phyloP scores from a whole-genome alignment of 1,140 invertebrate genomes.

The Aporrectodea caliginosa region DNA sequence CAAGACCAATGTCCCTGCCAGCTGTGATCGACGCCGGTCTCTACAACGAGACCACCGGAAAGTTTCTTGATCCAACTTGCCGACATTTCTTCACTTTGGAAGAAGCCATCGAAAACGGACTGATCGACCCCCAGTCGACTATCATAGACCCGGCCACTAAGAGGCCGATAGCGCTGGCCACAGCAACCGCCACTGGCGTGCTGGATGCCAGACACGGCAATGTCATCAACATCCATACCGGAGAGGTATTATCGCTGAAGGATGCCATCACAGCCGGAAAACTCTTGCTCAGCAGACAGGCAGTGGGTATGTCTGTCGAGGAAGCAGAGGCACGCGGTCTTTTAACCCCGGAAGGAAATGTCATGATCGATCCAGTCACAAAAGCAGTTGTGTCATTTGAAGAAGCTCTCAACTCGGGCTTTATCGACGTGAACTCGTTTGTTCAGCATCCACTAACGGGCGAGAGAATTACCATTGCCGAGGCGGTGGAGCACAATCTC shows the following conservation, averaged over 20 bases:
- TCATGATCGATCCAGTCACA: too few relatives aligned
- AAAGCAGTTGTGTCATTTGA: background rate
- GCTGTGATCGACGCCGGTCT: conserved; percentile 76
- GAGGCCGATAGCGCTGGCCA: conserved; percentile 24
- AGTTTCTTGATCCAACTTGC: conserved; percentile 69
- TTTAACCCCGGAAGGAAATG: too few relatives aligned
- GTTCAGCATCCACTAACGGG: too few relatives aligned
- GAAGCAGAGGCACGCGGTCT: too few relatives aligned
- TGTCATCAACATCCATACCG: conserved; percentile 32
- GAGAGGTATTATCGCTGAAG: conserved; percentile 30
- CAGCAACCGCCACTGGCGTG: conserved; percentile 26
- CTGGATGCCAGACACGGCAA: conserved; percentile 30
- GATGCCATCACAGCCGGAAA: conserved; percentile 18
- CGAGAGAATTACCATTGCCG: too few relatives aligned
- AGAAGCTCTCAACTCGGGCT: background rate
- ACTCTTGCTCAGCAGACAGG: background rate
- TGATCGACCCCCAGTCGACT: conserved; percentile 8
- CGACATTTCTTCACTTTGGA: conserved; percentile 73
- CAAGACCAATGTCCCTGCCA: conserved; percentile 71
- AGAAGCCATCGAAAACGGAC: conserved; percentile 64
- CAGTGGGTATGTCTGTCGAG: background rate
- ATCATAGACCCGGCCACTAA: conserved; percentile 30
- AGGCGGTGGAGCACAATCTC: too few relatives aligned
- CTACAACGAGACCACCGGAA: conserved; percentile 74
- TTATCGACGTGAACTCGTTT: too few relatives aligned